Evolutionary conservation across 1,140 invertebrate genomes (phyloP).

Genomic region (Microplitis demolitor): DNA sequence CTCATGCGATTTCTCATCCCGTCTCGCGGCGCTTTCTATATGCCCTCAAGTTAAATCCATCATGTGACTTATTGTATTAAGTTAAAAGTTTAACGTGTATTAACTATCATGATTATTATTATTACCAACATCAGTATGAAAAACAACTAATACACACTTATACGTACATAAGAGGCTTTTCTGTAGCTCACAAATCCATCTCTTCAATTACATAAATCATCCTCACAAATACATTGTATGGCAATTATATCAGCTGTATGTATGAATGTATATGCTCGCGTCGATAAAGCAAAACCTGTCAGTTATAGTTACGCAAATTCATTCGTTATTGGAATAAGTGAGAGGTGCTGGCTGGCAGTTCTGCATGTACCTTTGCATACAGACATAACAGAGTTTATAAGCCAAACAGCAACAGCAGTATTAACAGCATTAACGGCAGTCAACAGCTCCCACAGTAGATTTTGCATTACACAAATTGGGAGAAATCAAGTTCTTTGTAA

Average conservation of each 20-base stretch:
- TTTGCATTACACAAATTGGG: constrained; percentile 6
- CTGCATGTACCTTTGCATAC: neutral
- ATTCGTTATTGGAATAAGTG: neutral
- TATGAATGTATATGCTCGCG: neutral
- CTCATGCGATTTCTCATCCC: constrained; percentile 36
- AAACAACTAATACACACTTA: too few relatives aligned
- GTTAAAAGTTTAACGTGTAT: too few relatives aligned
- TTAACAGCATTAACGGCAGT: too few relatives aligned
- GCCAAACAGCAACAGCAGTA: neutral
- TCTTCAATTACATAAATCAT: neutral
- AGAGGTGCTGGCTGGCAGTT: neutral
- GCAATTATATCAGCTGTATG: neutral
- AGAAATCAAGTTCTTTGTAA: neutral
- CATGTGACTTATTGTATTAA: neutral
- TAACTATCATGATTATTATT: too few relatives aligned
- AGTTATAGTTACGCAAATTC: constrained; percentile 1
- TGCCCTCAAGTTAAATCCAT: neutral
- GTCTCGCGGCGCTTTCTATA: constrained; percentile 28
- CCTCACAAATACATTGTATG: neutral
- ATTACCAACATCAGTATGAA: too few relatives aligned
- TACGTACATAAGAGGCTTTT: neutral
- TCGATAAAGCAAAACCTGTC: neutral
- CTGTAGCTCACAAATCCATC: neutral
- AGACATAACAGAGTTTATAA: neutral
- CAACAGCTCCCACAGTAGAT: constrained; percentile 3